Conservation (phyloP, 2,888 invertebrate species). For the Lepidocyrtoides sp. region DNA sequence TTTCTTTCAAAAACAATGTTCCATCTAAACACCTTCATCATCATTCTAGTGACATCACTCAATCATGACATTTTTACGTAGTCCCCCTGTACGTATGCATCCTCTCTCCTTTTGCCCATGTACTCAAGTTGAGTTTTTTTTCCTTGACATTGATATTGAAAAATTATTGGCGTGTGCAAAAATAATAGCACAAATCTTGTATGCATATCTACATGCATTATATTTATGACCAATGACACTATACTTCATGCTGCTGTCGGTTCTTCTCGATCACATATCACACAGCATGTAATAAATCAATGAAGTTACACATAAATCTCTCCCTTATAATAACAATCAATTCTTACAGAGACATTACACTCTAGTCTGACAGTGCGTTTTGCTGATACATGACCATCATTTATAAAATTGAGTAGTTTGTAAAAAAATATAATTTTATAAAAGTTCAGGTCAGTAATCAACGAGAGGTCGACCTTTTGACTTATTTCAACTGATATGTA, state of each 20-base stretch:
- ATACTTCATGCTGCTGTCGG: too few species aligned
- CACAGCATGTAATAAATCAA: background rate
- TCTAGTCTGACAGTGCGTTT: too few species aligned
- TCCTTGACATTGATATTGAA: slow-evolving; percentile 77
- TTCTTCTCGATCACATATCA: background rate
- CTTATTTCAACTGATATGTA: too few species aligned
- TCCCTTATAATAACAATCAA: too few species aligned
- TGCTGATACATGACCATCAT: too few species aligned
- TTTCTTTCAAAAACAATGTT: slow-evolving; percentile 11
- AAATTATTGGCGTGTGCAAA: slow-evolving; percentile 70
- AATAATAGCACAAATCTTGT: slow-evolving; percentile 1
- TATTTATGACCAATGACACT: slow-evolving; percentile 34
- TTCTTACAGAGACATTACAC: too few species aligned
- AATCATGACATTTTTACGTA: slow-evolving; percentile 15
- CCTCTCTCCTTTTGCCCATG: background rate
- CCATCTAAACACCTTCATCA: background rate
- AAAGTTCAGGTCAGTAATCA: too few species aligned
- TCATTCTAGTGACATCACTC: slow-evolving; percentile 36
- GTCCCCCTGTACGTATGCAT: background rate
- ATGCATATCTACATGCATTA: background rate
- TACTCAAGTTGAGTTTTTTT: background rate
- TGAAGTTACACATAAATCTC: too few species aligned
- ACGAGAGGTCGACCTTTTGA: too few species aligned
- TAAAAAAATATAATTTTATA: too few species aligned
- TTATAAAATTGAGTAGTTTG: too few species aligned